Evolutionary conservation across 2,888 invertebrate species (phyloP), one percentile per base, ranked within the genome.

Genomic region (Drosophila subsilvestris): DNA sequence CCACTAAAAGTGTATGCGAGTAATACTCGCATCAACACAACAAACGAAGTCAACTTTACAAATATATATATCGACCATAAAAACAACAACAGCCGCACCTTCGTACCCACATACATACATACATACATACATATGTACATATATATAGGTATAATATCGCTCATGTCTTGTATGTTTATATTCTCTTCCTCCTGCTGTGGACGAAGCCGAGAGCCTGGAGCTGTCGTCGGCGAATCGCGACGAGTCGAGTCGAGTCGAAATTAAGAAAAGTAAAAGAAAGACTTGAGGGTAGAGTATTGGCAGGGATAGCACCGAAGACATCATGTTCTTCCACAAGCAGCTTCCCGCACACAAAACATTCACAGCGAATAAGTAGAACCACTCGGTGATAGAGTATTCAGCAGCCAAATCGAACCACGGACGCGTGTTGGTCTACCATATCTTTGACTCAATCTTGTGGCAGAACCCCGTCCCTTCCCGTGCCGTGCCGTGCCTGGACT

Each of bases 381-480:
- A 17, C 58, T 18, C n/a, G 12, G 2, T 3, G n/a, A 25, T 20
- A 66, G 63, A 5, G 73, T 54, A 63, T 63, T 22, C 17, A 8
- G 48, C 54, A 58, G 59, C 53, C 47, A 50, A 63, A 69, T 56
- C 69, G 47, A 65, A 61, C 58, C 63, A 54, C 27, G 63, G 78
- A 86, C 86, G 80, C 83, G 88, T 88, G 86, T 80, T 82, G 86
- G 54, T 55, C 59, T 42, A 58, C 58, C 51, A 56, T 84, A 83
- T 83, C 82, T 80, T 74, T 86, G 71, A 70, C 84, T 88, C 87
- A 80, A 86, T 88, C 82, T 88, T 44, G 63, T 51, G 58, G 68
- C 68, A 67, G 61, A 37, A n/a, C 37, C 65, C 62, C 42, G 65
- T 49, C 49, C 37, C 60, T 53, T 60, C 60, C 32, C 20, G 22